Evolutionary conservation across 2,113 vertebrate genomes (phyloP), one percentile per base, ranked within the genome.

Genomic region (Larimichthys polyactis): DNA sequence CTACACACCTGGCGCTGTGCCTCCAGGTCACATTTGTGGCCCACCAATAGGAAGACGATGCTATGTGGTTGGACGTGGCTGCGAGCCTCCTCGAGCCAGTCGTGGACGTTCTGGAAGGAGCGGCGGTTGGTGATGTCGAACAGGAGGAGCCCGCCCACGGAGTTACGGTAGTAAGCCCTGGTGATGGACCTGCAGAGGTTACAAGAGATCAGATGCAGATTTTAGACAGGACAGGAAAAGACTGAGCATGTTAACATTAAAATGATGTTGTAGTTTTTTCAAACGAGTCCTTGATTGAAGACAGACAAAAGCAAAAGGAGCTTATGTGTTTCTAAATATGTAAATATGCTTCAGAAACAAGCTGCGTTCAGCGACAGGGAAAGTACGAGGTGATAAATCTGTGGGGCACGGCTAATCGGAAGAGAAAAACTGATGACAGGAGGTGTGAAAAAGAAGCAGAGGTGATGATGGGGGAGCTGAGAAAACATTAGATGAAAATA

Each of bases 51-150:
- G 87, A 99, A 99, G 87, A 99, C 97, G 44, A 99, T 99, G 95
- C 97, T 97, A 94, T 98, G 99, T 0, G 98, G 98, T 91, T 99
- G 98, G 70, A 98, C 97, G 2, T 98, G 98, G 86, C 97, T 98
- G 81, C 97, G 97, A 24, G 98, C 98, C 72, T 96, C 95, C 73
- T 96, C 94, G 78, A 95, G 97, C 98, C 96, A 99, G 93, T 96
- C 98, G 11, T 99, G 97, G 74, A 99, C 97, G 17, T 99, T 99
- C 95, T 99, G 97, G 95, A 99, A 99, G 70, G 98, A 99, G 88
- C 97, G 96, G 63, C 98, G 97, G 94, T 99, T 99, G 87, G 98
- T 99, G 94, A 99, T 99, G 94, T 99, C 98, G 87, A 99, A 99
- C 52, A 99, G 96, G 68, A 99, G 97, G 70, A 99, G 96, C 40